Evolutionary conservation across 2,888 invertebrate species (phyloP), one percentile per base, ranked within the genome.

Genomic region (Xestia ashworthii): DNA sequence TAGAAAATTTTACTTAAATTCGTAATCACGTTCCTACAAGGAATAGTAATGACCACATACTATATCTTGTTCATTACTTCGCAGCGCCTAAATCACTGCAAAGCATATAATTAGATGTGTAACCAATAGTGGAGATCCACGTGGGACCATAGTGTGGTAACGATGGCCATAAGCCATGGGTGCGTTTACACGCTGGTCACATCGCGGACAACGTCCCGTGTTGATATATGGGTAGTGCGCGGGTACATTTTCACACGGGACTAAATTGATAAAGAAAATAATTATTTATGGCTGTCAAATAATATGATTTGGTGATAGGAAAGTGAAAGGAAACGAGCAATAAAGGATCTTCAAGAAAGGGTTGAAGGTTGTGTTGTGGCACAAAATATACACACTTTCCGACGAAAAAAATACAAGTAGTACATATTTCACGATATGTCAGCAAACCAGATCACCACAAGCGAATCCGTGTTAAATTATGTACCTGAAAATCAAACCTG

Each of bases 51-150:
- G 11, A 2, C 11, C 19, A n/a, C 19, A 74, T 50, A 74, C n/a
- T 32, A 38, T 8, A 32, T 41, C 48, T 74, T 58, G 41, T 65
- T 81, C 64, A 58, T 81, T 65, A 78, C 3, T 32, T 81, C 14
- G 22, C 41, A 32, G 9, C 60, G 14, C 16, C 32, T 66, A 53
- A 74, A 68, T 80, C 41, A 76, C 68, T 25, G 22, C 25, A 44
- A 72, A 71, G 16, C 65, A 70, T 76, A 81, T 85, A 70, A 81
- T 81, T 81, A 80, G 41, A 82, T 65, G 64, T 71, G 67, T 67
- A 71, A 81, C 16, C 62, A 58, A 71, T 53, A 55, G 50, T 41
- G 64, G 44, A 68, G 32, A 60, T 46, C 58, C 75, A 76, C 73
- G 85, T 85, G 78, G 70, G 64, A 19, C 38, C 53, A 38, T 19